These are phyloP conservation scores for Heliopora coerulea DNA, from an alignment of 92 coral and sea anemone genomes.

Conservation along the genomic window DNA sequence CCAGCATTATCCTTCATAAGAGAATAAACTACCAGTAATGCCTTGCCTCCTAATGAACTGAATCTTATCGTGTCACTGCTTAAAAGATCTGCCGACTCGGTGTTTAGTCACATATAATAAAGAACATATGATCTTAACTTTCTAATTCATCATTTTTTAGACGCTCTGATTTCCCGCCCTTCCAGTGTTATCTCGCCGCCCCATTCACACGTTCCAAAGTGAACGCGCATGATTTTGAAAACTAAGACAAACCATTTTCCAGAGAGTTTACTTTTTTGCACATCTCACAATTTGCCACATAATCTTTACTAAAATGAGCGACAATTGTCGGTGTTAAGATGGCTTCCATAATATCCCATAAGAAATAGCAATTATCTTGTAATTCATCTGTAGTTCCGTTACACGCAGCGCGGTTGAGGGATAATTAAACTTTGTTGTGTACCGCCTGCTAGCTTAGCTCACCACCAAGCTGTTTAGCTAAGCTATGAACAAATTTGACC, in stretches of 20 bases:
- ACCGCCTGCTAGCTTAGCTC: conserved; percentile 26
- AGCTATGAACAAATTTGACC: not conserved
- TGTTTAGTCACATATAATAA: conserved; percentile 20
- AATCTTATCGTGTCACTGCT: conserved; percentile 45
- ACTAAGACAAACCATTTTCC: not conserved
- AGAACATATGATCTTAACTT: conserved; percentile 26
- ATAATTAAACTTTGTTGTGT: conserved; percentile 41
- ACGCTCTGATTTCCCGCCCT: conserved; percentile 25
- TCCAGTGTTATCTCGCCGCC: conserved; percentile 32
- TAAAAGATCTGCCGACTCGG: conserved; percentile 44
- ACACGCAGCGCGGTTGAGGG: conserved; percentile 42
- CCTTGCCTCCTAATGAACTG: conserved; percentile 23
- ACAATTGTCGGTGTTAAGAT: not conserved
- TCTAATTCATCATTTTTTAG: conserved; percentile 24
- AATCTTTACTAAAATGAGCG: not conserved
- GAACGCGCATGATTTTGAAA: not conserved
- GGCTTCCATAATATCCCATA: conserved; percentile 8
- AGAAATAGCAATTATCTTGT: conserved; percentile 41
- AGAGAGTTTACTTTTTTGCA: not conserved
- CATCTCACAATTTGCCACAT: not conserved
- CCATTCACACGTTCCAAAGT: not conserved
- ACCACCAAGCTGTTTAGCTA: conserved; percentile 42
- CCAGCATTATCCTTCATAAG: too few species aligned
- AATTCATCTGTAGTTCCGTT: conserved; percentile 36
- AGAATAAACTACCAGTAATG: not conserved